These are phyloP conservation scores for Archips crataeganus DNA, from an alignment of 2,888 invertebrate species.

Conservation along the genomic window DNA sequence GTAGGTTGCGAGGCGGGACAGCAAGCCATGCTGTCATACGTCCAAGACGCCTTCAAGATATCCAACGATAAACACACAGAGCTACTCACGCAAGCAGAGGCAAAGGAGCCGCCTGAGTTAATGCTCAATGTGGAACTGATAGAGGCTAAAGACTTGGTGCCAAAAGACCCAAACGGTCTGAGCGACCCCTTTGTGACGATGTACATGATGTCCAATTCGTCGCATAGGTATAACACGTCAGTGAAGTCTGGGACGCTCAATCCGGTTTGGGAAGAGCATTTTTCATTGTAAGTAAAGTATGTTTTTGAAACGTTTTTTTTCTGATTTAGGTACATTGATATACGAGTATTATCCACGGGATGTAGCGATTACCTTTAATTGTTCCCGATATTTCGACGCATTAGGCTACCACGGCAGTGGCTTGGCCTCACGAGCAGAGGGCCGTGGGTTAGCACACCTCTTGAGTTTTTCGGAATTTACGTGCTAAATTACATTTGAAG, in stretches of 20 bases:
- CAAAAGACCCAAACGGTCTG: conserved; percentile 96
- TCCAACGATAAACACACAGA: conserved; percentile 91
- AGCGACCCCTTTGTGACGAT: conserved; percentile 99
- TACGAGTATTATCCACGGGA: no score
- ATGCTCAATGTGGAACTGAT: conserved; percentile 94
- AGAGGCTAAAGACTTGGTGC: conserved; percentile 93
- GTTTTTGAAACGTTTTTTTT: not conserved
- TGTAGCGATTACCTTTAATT: not conserved
- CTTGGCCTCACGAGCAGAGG: no score
- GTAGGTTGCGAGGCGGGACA: conserved; percentile 89
- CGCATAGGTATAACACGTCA: conserved; percentile 94
- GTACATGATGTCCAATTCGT: conserved; percentile 91
- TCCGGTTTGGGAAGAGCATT: conserved; percentile 98
- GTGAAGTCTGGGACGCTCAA: conserved; percentile 96
- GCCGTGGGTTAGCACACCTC: no score
- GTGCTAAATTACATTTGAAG: no score
- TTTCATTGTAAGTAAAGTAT: conserved; percentile 94
- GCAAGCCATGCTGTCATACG: conserved; percentile 89
- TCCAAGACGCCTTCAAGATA: conserved; percentile 92
- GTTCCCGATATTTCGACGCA: not conserved
- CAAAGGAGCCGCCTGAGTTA: conserved; percentile 93
- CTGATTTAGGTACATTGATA: no score
- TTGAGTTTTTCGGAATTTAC: no score
- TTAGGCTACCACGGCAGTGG: no score
- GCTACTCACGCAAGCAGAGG: conserved; percentile 89